phyloP scores from a whole-genome alignment of 2,797 vertebrate genomes.

The Octomys mimax region DNA sequence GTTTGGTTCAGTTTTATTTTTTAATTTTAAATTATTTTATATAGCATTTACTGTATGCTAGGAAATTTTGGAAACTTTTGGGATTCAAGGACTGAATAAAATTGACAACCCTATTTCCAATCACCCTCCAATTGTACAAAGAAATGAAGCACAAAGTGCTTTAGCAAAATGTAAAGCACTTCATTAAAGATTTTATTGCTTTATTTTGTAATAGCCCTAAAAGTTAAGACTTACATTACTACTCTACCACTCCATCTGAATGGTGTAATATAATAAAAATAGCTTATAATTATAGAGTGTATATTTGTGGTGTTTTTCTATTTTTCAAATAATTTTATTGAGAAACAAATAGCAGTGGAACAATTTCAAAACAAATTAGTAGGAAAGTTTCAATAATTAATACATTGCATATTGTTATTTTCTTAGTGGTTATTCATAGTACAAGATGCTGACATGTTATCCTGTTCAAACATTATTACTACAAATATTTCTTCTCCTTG shows the following conservation, averaged over 20 bases:
- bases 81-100: not conserved
- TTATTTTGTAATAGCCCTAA: not conserved
- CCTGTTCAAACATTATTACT: no score
- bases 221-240: not conserved
- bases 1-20: no score
- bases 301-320: not conserved
- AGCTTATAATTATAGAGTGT: not conserved
- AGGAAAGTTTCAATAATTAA: no score
- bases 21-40: no score
- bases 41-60: no score
- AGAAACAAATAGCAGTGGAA: no score
- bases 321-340: no score
- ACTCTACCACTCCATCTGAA: not conserved
- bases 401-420: no score
- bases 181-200: conserved; percentile 31
- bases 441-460: no score
- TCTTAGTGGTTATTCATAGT: no score
- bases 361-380: no score
- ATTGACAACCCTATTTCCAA: not conserved
- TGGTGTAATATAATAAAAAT: conserved; percentile 16
- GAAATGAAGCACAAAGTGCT: not conserved
- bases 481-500: no score
- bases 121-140: conserved; percentile 7
- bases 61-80: not conserved
- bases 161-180: conserved; percentile 15